These are phyloP conservation scores for Nettapus auritus DNA, from an alignment of 2,113 vertebrate species.

Conservation along the genomic window DNA sequence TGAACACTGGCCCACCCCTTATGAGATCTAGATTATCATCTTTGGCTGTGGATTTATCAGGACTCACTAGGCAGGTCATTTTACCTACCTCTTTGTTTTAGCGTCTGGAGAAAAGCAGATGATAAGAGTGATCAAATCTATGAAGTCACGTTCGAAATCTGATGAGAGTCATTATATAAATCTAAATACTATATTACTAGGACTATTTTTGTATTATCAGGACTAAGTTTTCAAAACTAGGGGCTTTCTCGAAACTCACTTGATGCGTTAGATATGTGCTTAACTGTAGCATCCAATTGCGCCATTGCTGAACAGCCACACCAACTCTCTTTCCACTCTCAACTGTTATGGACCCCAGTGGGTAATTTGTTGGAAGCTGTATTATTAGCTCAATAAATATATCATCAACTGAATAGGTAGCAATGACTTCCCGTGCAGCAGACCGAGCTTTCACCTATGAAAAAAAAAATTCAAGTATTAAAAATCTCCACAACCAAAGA, in stretches of 20 bases:
- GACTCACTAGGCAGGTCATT: neutral
- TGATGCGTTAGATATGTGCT: constrained; percentile 98
- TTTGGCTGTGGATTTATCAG: neutral
- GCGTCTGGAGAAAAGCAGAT: neutral
- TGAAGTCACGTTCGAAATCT: neutral
- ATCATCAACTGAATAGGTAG: constrained; percentile 95
- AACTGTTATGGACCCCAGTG: constrained; percentile 90
- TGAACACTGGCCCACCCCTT: neutral
- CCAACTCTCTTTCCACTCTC: constrained; percentile 96
- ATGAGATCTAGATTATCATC: neutral
- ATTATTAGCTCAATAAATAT: constrained; percentile 98
- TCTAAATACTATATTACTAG: neutral
- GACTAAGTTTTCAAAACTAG: neutral
- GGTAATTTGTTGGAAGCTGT: constrained; percentile 93
- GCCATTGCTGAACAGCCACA: constrained; percentile 97
- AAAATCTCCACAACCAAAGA: neutral
- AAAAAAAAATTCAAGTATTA: neutral
- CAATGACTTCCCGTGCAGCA: constrained; percentile 93
- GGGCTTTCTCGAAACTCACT: constrained; percentile 65
- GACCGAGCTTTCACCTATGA: constrained; percentile 93
- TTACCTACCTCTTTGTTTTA: neutral
- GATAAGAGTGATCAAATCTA: neutral
- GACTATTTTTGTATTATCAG: neutral
- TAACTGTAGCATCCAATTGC: constrained; percentile 98
- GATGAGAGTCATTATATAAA: neutral